Conservation (phyloP, 2,888 invertebrate species). For the Muscina levida region DNA sequence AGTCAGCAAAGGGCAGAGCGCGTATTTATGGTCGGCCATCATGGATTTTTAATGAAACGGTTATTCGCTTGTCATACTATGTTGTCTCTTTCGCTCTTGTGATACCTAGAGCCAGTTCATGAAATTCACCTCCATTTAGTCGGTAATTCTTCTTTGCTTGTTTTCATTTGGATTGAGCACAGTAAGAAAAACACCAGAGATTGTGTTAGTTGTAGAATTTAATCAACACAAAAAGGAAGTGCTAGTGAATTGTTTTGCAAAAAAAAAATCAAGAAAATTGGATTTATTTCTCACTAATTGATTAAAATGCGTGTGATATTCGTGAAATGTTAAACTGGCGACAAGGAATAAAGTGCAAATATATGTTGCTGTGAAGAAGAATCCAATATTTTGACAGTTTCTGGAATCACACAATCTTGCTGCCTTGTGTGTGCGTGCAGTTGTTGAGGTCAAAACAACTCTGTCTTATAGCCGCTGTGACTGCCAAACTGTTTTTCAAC, state of each 20-base stretch:
- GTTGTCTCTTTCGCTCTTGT: constrained; percentile 35
- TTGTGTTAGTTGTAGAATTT: constrained; percentile 49
- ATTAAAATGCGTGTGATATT: too few species aligned
- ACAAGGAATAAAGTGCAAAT: neutral
- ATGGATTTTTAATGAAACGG: constrained; percentile 67
- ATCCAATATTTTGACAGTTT: too few species aligned
- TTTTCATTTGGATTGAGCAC: constrained; percentile 2
- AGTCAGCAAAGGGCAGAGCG: neutral
- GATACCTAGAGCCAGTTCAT: rapidly evolving
- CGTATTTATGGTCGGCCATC: constrained; percentile 64
- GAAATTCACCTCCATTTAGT: constrained; percentile 57
- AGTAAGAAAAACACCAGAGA: constrained; percentile 26
- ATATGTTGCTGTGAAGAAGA: neutral
- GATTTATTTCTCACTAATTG: neutral
- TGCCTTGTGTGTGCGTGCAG: neutral
- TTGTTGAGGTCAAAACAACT: neutral
- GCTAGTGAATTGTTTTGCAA: constrained; percentile 2
- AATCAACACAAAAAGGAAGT: constrained; percentile 41
- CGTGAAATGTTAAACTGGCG: neutral
- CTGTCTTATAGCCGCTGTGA: constrained; percentile 8
- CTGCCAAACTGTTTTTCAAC: constrained; percentile 37
- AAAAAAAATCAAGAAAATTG: neutral
- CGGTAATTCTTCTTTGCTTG: constrained; percentile 32
- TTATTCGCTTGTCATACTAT: neutral
- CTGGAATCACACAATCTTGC: neutral